phyloP scores from a whole-genome alignment of 2,888 invertebrate genomes.

The Hypomecis atomaria region DNA sequence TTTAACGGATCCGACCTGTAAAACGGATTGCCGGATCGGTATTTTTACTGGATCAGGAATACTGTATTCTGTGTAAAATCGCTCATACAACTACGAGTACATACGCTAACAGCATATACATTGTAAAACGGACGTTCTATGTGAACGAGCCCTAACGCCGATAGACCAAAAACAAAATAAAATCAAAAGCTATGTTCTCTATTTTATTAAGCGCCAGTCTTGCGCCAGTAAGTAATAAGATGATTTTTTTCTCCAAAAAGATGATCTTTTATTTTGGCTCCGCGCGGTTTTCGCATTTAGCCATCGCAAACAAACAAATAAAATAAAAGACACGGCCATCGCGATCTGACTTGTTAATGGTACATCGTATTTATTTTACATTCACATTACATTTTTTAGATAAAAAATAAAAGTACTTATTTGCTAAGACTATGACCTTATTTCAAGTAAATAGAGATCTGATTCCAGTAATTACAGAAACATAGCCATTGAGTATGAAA shows the following conservation, averaged over 20 bases:
- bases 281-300: background rate
- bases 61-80: too few species aligned
- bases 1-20: too few species aligned
- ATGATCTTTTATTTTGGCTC: background rate
- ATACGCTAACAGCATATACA: too few species aligned
- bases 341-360: background rate
- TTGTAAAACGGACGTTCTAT: too few species aligned
- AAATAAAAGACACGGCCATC: constrained; percentile 4
- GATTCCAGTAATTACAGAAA: background rate
- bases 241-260: background rate
- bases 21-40: too few species aligned
- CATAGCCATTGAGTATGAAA: background rate
- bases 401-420: background rate
- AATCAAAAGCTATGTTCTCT: too few species aligned
- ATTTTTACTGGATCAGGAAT: too few species aligned
- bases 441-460: background rate
- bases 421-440: background rate
- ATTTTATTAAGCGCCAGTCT: too few species aligned
- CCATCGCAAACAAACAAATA: constrained; percentile 1
- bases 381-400: background rate
- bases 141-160: too few species aligned
- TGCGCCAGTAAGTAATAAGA: background rate
- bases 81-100: too few species aligned
- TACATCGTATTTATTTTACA: background rate
- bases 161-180: too few species aligned